Evolutionary conservation across 1,140 invertebrate genomes (phyloP), one percentile per base, ranked within the genome.

Genomic region (Stratiolaelaps scimitus): DNA sequence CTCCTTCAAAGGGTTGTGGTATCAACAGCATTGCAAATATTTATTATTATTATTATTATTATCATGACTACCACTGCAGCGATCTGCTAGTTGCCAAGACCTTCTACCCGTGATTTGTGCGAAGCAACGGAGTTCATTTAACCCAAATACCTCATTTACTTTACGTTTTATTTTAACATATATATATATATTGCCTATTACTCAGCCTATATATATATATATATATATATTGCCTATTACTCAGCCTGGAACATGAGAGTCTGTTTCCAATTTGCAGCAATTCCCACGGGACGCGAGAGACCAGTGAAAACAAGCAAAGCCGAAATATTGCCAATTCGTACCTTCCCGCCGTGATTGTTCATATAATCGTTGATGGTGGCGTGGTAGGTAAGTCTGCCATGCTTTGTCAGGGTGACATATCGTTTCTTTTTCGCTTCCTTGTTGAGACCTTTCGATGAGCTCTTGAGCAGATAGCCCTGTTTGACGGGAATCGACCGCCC

Each of bases 371-470:
- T 88, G 71, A 97, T 80, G 77, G 88, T 96, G 1, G 91, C 87
- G 79, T 97, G 90, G 80, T 98, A 98, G 23, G 91, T 93, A 40
- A 98, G 80, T 70, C 86, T 78, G 7, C 92, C 93, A 78, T 97
- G 90, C 77, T 92, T 89, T 72, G 89, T 85, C 2, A 98, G 76
- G 0, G 92, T 93, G 0, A 98, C 94, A 78, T 97, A 98, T 77
- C 98, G 98, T 79, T 98, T 98, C 20, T 60, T 60, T 78, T 98
- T 98, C 90, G 94, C 90, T 72, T 98, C 94, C 76, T 95, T 96
- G 75, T 92, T 93, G 56, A 98, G 75, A 0, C 90, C 86, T 76
- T 97, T 95, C 75, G 65, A 68, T 64, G 87, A 92, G 71, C 89
- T 92, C 77, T 98, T 98, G 75, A 97, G 95, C 56, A 98, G 80